Base-by-base conservation (phyloP, 2,888 invertebrate species). In the Hypomecis atomaria region DNA sequence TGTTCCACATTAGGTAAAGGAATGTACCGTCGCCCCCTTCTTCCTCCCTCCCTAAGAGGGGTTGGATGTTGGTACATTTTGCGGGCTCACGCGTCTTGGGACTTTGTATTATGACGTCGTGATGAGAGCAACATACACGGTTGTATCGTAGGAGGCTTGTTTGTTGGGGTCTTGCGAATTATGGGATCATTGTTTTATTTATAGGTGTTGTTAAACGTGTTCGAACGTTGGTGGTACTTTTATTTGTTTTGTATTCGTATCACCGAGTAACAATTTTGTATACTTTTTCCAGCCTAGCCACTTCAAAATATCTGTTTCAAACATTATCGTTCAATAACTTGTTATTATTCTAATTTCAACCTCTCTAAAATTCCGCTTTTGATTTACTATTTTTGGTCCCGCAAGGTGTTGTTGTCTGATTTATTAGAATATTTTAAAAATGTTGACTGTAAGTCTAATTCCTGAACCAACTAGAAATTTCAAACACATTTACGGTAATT, bases 1-100 rank as follows among this genome's bases (percentile, higher is more conserved):
- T 91, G 77, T 90, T 89, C 92, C 90, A 86, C 87, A 87, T 91
- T 89, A 88, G 92, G 92, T 84, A 86, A 85, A 87, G 87, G 87
- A 89, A 90, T 89, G 85, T 77, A 67, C 73, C 72, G 37, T 38
- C 69, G 70, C 67, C 71, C 71, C 71, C 57, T 71, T 71, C 71
- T 53, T 67, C 8, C 58, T 36, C 72, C 65, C 72, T 73, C 66
- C 70, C 67, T 64, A 9, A 49, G 42, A 34, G 50, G 43, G 43
- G 43, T 23, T 23, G 23, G 1, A 23, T 2, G 52, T 45, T 40
- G 53, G 36, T 65, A 86, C 84, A 86, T 88, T 84, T 88, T 86
- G 88, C 87, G 75, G 69, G 66, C 81, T 84, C 88, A 87, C 88
- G 87, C 81, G 73, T 75, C 72, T 53, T 50, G 66, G 63, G 68